Percentiles rank a stretch among this genome's conserved stretches.
phyloP scores from a whole-genome alignment of 2,113 vertebrate genomes.

The Rhizomys pruinosus region DNA sequence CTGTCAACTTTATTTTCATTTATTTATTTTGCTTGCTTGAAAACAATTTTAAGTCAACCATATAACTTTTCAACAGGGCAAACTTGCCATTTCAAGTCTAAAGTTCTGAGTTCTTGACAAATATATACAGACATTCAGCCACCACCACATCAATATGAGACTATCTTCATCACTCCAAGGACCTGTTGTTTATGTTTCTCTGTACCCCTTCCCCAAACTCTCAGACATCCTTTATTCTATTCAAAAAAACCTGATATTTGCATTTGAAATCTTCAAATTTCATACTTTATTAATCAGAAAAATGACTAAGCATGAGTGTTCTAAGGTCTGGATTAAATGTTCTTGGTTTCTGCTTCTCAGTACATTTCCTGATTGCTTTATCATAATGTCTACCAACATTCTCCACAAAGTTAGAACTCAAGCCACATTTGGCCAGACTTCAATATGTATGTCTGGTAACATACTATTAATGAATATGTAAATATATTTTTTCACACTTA shows the following conservation, averaged over 20 bases:
- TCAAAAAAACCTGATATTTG: not conserved
- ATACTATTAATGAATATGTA: not conserved
- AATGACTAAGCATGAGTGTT: not conserved
- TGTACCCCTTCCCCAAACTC: not conserved
- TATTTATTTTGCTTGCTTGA: not conserved
- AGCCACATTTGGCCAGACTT: not conserved
- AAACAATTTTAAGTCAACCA: not conserved
- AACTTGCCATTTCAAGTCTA: not conserved
- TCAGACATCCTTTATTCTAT: not conserved
- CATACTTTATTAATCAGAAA: not conserved
- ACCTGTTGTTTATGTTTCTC: not conserved
- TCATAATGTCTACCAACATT: not conserved
- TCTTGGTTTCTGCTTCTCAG: not conserved
- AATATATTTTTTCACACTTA: not conserved
- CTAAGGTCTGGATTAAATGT: not conserved
- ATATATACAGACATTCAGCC: not conserved
- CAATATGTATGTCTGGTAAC: not conserved
- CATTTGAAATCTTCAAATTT: not conserved
- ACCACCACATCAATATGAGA: not conserved
- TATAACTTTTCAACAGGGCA: not conserved
- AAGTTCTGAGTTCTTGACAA: not conserved
- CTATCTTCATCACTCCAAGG: not conserved
- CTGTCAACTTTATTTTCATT: not conserved
- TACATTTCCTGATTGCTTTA: not conserved
- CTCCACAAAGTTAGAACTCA: not conserved